Evolutionary conservation across 2,113 vertebrate genomes (phyloP), one percentile per base, ranked within the genome.

Genomic region (Labeo catla): DNA sequence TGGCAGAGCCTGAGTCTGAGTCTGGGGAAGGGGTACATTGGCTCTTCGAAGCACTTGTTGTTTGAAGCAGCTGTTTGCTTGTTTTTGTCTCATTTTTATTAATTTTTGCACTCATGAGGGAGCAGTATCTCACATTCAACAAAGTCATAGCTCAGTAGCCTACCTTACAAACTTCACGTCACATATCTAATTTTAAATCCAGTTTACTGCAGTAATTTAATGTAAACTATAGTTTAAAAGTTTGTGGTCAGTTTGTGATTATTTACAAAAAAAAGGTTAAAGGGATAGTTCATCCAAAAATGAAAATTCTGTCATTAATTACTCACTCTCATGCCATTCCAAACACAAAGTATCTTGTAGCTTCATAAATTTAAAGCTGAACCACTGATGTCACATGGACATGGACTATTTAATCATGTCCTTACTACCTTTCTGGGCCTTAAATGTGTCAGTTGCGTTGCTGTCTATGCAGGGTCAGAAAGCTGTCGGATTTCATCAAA

Each of bases 1-100:
- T 86, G 76, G 84, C 34, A 79, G 61, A 86, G 61, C 5, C 36
- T 16, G 43, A 76, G 57, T 11, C 34, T 47, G 43, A 65, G 76
- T 81, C 76, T 72, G 63, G 63, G 50, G 76, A 86, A 78, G 78
- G 63, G 76, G 84, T n/a, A 45, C 76, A 68, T 21, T 16, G 77
- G 36, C n/a, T 63, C 65, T 78, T 59, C 21, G 16, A 82, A 36
- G 15, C 80, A 82, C 63, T 82, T 82, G 63, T 82, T 82, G 63
- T 82, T 50, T 39, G 5, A 39, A 39, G 13, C 39, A 66, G 45
- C n/a, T 68, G 10, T 34, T 70, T 34, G 15, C 15, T 77, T 54
- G 16, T 52, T 82, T 66, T 66, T 63, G 11, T 61, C 16, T 45
- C 6, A n/a, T 50, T 59, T 6, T 8, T 34, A 34, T 7, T 50